phyloP scores from a whole-genome alignment of 2,888 invertebrate genomes.

The Cataglyphis albicans region DNA sequence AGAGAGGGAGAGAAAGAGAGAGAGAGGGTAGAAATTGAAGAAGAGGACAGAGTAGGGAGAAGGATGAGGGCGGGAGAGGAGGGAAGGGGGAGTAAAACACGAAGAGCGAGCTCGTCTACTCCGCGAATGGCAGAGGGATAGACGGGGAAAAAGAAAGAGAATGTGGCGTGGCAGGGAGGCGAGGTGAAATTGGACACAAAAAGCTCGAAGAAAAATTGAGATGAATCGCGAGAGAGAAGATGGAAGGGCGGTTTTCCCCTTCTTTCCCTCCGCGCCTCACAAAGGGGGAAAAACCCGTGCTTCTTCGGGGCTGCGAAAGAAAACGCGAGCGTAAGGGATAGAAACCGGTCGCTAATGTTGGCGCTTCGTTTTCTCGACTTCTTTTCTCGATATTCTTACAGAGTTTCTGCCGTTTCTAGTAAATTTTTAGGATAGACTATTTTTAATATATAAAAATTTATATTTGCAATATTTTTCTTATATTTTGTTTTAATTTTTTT shows the following conservation, averaged over 20 bases:
- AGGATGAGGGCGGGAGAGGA: conserved; percentile 55
- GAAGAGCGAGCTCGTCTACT: conserved; percentile 70
- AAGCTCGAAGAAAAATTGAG: conserved; percentile 83
- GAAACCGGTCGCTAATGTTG: conserved; percentile 58
- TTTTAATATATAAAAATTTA: background rate
- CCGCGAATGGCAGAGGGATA: conserved; percentile 72
- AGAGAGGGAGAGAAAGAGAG: conserved; percentile 54
- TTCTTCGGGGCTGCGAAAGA: conserved; percentile 72
- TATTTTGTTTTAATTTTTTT: background rate
- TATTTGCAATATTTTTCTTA: background rate
- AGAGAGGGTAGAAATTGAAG: conserved; percentile 50
- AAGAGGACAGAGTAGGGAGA: conserved; percentile 53
- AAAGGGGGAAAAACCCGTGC: conserved; percentile 70
- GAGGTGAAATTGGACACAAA: conserved; percentile 79
- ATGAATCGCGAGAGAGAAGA: conserved; percentile 79
- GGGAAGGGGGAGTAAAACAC: conserved; percentile 29
- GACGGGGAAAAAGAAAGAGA: conserved; percentile 86
- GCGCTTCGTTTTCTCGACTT: conserved; percentile 60
- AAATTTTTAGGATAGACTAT: conserved; percentile 3
- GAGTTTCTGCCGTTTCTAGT: background rate
- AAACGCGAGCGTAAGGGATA: conserved; percentile 73
- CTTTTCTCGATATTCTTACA: conserved; percentile 16
- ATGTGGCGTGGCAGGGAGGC: conserved; percentile 79
- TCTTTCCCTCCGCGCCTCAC: background rate
- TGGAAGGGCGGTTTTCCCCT: conserved; percentile 65